Base-by-base conservation (phyloP, 2,113 vertebrate species). In the Benitochromis conjunctus region DNA sequence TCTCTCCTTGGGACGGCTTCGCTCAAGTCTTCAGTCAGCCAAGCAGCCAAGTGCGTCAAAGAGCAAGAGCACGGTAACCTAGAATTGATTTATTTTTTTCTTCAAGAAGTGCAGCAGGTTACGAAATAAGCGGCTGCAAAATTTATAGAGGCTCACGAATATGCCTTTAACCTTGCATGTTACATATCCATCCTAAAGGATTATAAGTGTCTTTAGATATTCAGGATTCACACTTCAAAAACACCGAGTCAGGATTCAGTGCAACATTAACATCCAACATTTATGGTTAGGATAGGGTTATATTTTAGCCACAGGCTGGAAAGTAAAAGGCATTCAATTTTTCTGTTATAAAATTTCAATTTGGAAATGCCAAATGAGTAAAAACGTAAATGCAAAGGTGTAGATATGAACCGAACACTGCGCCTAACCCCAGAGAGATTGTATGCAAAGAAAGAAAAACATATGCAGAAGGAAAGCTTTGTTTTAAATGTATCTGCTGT, bases 371-470 rank as follows among this genome's bases (percentile, higher is more conserved):
- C 66, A 74, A 48, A 71, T 48, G 41, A 43, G 64, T 69, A 43
- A 71, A 71, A 46, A 46, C 16, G 14, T 14, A 21, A 43, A 71
- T 26, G 38, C 21, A 46, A 43, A 69, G 13, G 64, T 24, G 38
- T 69, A 69, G 21, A 46, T 26, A 26, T 46, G 66, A 71, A 18
- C 21, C 13, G 16, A 71, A 16, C 38, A 6, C 38, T 46, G 8
- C 5, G 7, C n/a, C 64, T 69, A 41, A 46, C 2, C 21, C 64
- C 38, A 3, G 21, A 69, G n/a, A 46, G 64, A 43, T 29, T 12
- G 19, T 0, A 14, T 18, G 12, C 0, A n/a, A 21, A 0, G 36
- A 53, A 4, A 48, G 5, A 34, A 36, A 74, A 55, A 54, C 12
- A 48, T 8, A 69, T 3, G 13, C 38, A 26, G 38, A 26, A 26